Conservation (phyloP, 2,797 vertebrate species). For the Syngnathus rostellatus region DNA sequence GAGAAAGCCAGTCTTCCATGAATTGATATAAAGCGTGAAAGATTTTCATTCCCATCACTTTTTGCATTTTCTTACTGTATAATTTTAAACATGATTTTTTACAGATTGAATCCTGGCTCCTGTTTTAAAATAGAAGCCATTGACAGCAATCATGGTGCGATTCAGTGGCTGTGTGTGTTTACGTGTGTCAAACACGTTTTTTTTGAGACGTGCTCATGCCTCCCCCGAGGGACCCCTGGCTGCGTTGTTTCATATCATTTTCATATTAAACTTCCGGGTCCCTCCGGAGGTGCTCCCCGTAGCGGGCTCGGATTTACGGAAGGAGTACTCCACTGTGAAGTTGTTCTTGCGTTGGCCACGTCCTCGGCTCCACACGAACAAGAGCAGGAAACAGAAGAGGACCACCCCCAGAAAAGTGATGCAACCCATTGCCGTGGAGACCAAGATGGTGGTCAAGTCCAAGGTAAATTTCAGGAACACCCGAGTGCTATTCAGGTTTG, state of each 20-base stretch:
- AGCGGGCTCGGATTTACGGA: conserved; percentile 88
- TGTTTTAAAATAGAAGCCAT: background rate
- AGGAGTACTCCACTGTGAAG: conserved; percentile 96
- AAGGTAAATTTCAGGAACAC: conserved; percentile 88
- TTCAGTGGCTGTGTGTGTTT: conserved; percentile 67
- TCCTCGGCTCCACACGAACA: conserved; percentile 97
- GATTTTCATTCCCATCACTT: background rate
- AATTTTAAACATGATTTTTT: background rate
- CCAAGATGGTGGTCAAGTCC: conserved; percentile 96
- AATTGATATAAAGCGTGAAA: background rate
- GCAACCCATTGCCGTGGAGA: conserved; percentile 98
- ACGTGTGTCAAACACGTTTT: conserved; percentile 62
- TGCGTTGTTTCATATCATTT: conserved; percentile 95
- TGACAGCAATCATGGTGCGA: conserved; percentile 42
- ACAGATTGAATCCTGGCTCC: conserved; percentile 4
- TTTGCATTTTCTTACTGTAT: background rate
- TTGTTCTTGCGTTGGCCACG: conserved; percentile 95
- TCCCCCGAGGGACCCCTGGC: conserved; percentile 74
- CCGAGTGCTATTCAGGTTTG: conserved; percentile 83
- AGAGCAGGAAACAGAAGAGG: conserved; percentile 95
- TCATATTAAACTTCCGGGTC: conserved; percentile 97
- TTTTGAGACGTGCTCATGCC: conserved; percentile 70
- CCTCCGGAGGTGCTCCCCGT: conserved; percentile 77
- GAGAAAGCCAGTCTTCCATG: background rate
- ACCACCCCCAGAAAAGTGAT: conserved; percentile 98